Base-by-base conservation (phyloP, 2,797 vertebrate species). In the Ispidina lecontei region DNA sequence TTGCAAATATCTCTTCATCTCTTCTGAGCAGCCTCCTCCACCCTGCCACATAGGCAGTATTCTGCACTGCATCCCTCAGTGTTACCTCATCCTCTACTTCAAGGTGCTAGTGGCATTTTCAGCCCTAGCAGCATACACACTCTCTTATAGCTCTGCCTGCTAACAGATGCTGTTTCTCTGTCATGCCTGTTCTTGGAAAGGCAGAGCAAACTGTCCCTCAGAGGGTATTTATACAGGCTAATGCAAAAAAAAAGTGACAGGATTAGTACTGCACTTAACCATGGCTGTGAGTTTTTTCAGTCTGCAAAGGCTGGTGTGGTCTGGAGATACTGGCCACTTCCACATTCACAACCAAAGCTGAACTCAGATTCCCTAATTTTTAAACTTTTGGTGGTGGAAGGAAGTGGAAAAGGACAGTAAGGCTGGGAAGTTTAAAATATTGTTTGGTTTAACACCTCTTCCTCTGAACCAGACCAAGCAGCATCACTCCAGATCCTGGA, bases 41-140 rank as follows among this genome's bases (percentile, higher is more conserved):
- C 29, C 31, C 25, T 52, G n/a, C 28, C 10, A 7, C 31, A 33
- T 7, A 59, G 39, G 21, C 43, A 52, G 29, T 35, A 31, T 68
- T 81, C 73, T 77, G 23, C 20, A 33, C 18, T 70, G 72, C 39
- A 41, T 68, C 26, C 51, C 39, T 90, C 85, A 26, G 44, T 0
- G 0, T 84, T 52, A 39, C 22, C 13, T 70, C 67, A 55, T 88
- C 56, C 62, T 77, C 79, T 80, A 51, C 56, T 83, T 51, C 49
- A 79, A 68, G 82, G 64, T 62, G 62, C 70, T 69, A 62, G 70
- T 55, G 67, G 59, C 76, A 74, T 93, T 91, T 92, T 85, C 87
- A 91, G 67, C 46, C 43, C 41, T 85, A 86, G 88, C 43, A 74
- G 35, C 59, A 62, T 37, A 51, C 31, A 70, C 28, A 18, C 11